Evolutionary conservation across 2,113 vertebrate species (phyloP), one percentile per base, ranked within the genome.

Genomic region (Onychostoma macrolepis): DNA sequence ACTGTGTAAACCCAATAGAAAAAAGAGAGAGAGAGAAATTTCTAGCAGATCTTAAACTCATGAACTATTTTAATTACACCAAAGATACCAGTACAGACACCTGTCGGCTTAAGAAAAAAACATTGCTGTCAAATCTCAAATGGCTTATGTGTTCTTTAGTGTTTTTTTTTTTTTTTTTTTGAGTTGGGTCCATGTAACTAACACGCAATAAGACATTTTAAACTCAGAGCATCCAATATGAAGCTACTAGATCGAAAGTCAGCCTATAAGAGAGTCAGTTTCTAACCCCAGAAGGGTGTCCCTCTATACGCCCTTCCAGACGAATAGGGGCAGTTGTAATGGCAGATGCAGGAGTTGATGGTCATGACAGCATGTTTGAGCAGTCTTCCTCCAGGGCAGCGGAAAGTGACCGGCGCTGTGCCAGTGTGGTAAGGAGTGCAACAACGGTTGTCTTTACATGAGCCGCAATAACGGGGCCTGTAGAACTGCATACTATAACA

Each of bases 331-430:
- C 95, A 96, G 92, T 93, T 93, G 85, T 90, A 84, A 76, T 95
- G 94, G 83, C 95, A 96, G 33, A 83, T 87, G n/a, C 95, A 96
- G 15, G 95, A 94, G 88, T 92, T 93, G 88, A 95, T 94, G 90
- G 93, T 90, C 95, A 96, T 96, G 74, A 95, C 93, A 0, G 92
- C 79, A 67, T 91, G 89, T 43, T 30, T 90, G 3, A 93, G 12
- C 41, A 89, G 79, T 7, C 87, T 83, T 61, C 95, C 94, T 0
- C 12, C 71, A 4, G 89, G 90, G 76, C 95, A 96, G 30, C 65
- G 89, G 92, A 95, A 95, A 76, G 91, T 90, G 65, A 95, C 92
- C n/a, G 87, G 9, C 2, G 88, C 80, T 0, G 95, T 95, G 90
- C 80, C 87, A 80, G 93, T 94, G 3, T 76, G 91, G 67, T 91